Conservation (phyloP, 2,888 invertebrate genomes). For the Hypselothyrea guttata region DNA sequence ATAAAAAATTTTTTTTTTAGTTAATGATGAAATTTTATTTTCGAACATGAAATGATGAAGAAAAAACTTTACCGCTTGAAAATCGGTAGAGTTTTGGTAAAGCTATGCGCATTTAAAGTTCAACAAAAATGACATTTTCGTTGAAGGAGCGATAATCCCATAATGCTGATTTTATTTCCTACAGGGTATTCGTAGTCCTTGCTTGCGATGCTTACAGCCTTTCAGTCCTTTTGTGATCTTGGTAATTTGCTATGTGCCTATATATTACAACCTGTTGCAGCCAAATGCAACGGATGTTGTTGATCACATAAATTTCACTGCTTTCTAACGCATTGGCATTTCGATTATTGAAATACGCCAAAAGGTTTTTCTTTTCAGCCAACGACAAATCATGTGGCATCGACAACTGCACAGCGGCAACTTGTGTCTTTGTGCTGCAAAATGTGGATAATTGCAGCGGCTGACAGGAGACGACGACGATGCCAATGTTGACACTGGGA, state of each 20-base stretch:
- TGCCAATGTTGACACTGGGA: constrained; percentile 54
- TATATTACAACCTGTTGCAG: constrained; percentile 54
- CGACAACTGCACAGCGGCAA: constrained; percentile 31
- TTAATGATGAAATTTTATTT: too few relatives aligned
- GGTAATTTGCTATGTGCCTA: constrained; percentile 40
- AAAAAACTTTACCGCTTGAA: too few relatives aligned
- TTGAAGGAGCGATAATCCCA: too few relatives aligned
- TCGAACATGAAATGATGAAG: too few relatives aligned
- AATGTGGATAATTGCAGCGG: constrained; percentile 71
- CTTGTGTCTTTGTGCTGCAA: constrained; percentile 47
- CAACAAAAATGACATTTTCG: too few relatives aligned
- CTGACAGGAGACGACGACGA: constrained; percentile 45
- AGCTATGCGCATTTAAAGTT: too few relatives aligned
- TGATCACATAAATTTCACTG: constrained; percentile 68
- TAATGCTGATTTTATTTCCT: too few relatives aligned
- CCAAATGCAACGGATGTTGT: constrained; percentile 37
- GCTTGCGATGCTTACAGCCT: too few relatives aligned
- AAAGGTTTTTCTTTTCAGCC: constrained; percentile 63
- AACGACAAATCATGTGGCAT: constrained; percentile 63
- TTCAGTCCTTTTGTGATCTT: constrained; percentile 17
- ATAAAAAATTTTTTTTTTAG: too few relatives aligned
- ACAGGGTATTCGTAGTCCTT: too few relatives aligned
- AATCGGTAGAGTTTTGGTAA: too few relatives aligned
- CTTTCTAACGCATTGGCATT: constrained; percentile 66
- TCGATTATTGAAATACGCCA: constrained; percentile 70